Evolutionary conservation across 2,888 invertebrate genomes (phyloP).

Genomic region (Antheraea assamensis): DNA sequence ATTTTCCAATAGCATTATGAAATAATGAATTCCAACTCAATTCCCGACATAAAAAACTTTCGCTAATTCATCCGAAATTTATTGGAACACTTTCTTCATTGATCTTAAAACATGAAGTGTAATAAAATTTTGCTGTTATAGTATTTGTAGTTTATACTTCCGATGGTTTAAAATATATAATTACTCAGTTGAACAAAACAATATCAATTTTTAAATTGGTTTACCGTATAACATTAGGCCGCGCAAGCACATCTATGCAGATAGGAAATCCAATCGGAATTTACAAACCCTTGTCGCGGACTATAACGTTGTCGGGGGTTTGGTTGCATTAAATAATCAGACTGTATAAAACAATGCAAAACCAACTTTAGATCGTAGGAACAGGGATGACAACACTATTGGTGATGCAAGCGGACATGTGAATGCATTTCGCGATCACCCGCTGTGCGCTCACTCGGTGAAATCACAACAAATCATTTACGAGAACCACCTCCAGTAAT

Average conservation of each 20-base stretch:
- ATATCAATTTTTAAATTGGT: neutral
- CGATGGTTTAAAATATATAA: neutral
- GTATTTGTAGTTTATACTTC: neutral
- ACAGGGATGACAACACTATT: conserved; percentile 51
- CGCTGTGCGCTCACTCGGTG: conserved; percentile 76
- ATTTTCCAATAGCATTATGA: too few relatives aligned
- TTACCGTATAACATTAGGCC: conserved; percentile 65
- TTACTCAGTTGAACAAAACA: neutral
- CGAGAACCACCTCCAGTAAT: conserved; percentile 77
- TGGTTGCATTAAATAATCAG: conserved; percentile 71
- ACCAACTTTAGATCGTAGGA: conserved; percentile 40
- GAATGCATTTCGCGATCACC: conserved; percentile 76
- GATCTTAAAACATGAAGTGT: too few relatives aligned
- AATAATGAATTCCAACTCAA: too few relatives aligned
- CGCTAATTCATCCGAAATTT: too few relatives aligned
- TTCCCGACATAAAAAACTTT: too few relatives aligned
- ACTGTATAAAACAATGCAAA: conserved; percentile 41
- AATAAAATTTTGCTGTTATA: too few relatives aligned
- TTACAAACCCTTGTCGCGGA: conserved; percentile 78
- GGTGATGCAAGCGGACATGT: conserved; percentile 47
- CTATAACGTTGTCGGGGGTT: conserved; percentile 79
- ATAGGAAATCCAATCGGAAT: conserved; percentile 77
- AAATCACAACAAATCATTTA: conserved; percentile 81
- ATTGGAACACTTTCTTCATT: too few relatives aligned
- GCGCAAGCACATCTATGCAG: conserved; percentile 61